phyloP scores from a whole-genome alignment of 2,888 invertebrate genomes.

The Melanostoma mellinum region DNA sequence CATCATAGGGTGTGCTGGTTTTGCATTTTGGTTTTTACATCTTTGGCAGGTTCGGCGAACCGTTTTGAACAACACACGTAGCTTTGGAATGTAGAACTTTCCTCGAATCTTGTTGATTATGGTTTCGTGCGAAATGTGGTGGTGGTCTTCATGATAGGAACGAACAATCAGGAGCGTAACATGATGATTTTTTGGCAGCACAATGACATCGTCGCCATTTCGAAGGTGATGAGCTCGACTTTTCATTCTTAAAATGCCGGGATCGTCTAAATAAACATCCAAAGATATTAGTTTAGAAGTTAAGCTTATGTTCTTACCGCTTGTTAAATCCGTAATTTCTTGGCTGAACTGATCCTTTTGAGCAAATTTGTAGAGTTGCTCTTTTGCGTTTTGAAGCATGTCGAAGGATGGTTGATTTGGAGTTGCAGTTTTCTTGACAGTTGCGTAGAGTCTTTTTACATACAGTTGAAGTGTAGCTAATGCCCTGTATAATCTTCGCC shows the following conservation, averaged over 20 bases:
- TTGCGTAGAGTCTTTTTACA: conserved; percentile 30
- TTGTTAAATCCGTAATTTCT: conserved; percentile 48
- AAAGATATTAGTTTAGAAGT: conserved; percentile 46
- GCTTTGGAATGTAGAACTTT: conserved; percentile 5
- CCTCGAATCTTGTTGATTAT: conserved; percentile 27
- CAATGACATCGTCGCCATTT: conserved; percentile 42
- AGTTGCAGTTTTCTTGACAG: conserved; percentile 20
- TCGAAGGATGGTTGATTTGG: conserved; percentile 24
- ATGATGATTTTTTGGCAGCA: conserved; percentile 39
- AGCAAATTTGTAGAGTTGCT: conserved; percentile 26
- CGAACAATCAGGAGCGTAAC: conserved; percentile 64
- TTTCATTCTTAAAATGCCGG: conserved; percentile 31
- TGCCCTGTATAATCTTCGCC: conserved; percentile 46
- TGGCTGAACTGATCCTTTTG: conserved; percentile 50
- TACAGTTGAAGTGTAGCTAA: conserved; percentile 18
- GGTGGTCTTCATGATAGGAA: conserved; percentile 29
- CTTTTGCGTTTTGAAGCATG: too few species aligned
- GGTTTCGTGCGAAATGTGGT: conserved; percentile 5
- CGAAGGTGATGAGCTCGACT: conserved; percentile 49
- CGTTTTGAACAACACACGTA: conserved; percentile 20
- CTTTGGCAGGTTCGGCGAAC: conserved; percentile 3
- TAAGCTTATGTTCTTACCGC: conserved; percentile 37
- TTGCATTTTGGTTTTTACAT: conserved; percentile 6
- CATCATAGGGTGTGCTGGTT: background rate
- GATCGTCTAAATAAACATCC: conserved; percentile 47